These are phyloP conservation scores for Shinisaurus crocodilurus DNA, from an alignment of 2,113 vertebrate genomes.

Conservation along the genomic window DNA sequence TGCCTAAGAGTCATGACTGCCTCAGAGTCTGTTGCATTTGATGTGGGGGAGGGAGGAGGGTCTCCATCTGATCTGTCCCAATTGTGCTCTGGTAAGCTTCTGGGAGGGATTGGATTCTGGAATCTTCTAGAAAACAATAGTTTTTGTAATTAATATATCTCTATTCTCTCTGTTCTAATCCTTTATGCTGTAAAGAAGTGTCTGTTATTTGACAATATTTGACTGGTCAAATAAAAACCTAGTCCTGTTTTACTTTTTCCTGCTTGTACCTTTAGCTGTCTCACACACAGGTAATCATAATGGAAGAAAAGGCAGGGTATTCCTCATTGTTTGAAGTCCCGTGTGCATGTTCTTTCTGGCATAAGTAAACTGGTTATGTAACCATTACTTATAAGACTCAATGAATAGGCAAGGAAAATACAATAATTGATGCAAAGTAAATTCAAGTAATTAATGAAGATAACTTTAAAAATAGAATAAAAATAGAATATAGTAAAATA, in stretches of 20 bases:
- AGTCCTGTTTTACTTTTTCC: background rate
- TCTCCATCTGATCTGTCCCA: background rate
- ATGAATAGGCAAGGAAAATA: background rate
- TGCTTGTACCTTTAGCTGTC: background rate
- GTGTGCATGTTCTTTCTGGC: background rate
- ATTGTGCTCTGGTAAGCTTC: background rate
- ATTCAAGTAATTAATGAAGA: background rate
- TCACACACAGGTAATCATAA: background rate
- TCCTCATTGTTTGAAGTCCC: background rate
- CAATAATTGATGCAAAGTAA: background rate
- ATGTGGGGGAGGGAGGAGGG: background rate
- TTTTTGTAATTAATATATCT: background rate
- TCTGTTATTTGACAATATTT: background rate
- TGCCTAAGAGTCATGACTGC: background rate
- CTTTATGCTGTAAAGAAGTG: background rate
- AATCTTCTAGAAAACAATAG: background rate
- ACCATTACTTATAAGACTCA: background rate
- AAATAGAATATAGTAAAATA: background rate
- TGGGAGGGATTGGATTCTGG: background rate
- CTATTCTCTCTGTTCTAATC: background rate
- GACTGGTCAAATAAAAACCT: background rate
- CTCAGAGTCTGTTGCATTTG: background rate
- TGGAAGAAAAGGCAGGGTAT: background rate
- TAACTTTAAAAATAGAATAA: background rate
- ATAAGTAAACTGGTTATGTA: background rate